phyloP scores from a whole-genome alignment of 2,888 invertebrate genomes.

The Leucophenga montana region DNA sequence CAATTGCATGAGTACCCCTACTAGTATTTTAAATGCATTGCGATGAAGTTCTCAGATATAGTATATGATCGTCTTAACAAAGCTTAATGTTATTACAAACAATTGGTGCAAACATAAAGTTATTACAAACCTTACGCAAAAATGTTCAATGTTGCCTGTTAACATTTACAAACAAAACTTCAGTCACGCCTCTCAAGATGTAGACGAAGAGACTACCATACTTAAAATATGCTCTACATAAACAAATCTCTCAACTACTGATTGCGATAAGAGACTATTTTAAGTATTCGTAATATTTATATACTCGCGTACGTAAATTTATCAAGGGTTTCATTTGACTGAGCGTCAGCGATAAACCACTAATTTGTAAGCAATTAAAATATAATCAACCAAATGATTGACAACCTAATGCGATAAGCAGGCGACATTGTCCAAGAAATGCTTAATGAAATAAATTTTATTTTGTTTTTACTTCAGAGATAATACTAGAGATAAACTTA shows the following conservation, averaged over 20 bases:
- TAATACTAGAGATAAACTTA: not conserved
- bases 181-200: too few species aligned
- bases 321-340: not conserved
- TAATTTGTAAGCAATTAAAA: slow-evolving; percentile 17
- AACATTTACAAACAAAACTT: too few species aligned
- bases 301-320: too few species aligned
- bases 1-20: too few species aligned
- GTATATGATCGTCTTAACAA: too few species aligned
- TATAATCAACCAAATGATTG: slow-evolving; percentile 8
- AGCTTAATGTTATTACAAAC: too few species aligned
- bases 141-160: too few species aligned
- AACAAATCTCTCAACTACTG: not conserved
- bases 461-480: not conserved
- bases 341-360: slow-evolving; percentile 3
- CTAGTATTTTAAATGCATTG: too few species aligned
- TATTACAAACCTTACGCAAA: too few species aligned
- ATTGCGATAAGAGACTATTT: not conserved
- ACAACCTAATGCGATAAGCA: slow-evolving; percentile 7
- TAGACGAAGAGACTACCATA: not conserved
- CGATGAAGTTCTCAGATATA: too few species aligned
- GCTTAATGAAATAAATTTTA: not conserved
- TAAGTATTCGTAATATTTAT: too few species aligned
- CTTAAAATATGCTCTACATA: not conserved
- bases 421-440: not conserved
- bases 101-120: too few species aligned